phyloP scores from a whole-genome alignment of 2,797 vertebrate genomes.

The Sebastes nivosus region DNA sequence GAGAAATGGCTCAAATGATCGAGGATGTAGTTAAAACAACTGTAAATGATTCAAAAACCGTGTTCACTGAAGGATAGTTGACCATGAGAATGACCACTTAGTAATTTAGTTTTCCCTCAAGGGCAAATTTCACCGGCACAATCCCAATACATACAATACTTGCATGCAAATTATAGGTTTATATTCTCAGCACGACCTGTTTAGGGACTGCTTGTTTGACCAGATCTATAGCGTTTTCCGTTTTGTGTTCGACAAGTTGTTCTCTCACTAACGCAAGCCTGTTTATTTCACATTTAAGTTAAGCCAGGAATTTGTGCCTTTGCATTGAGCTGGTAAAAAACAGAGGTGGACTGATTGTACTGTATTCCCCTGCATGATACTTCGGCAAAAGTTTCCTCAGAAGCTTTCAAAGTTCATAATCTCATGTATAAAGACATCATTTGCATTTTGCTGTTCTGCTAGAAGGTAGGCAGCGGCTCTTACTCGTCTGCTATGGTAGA shows the following conservation, averaged over 20 bases:
- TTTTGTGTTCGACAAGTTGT: background rate
- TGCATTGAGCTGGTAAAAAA: no score
- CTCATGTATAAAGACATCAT: background rate
- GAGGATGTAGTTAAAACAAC: slow-evolving; percentile 8
- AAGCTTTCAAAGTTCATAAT: background rate
- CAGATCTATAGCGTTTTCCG: background rate
- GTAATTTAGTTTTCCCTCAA: slow-evolving; percentile 12
- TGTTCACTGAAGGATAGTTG: slow-evolving; percentile 16
- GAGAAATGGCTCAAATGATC: background rate
- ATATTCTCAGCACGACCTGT: background rate
- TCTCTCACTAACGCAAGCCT: background rate
- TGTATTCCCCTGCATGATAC: no score
- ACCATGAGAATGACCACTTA: slow-evolving; percentile 7
- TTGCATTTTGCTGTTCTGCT: background rate
- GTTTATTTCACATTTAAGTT: no score
- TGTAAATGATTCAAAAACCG: slow-evolving; percentile 28
- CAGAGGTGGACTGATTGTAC: no score
- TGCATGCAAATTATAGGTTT: background rate
- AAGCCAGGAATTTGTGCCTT: no score
- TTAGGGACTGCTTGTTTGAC: background rate
- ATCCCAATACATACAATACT: background rate
- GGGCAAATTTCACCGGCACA: slow-evolving; percentile 1
- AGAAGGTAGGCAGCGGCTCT: background rate
- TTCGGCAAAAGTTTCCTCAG: background rate
- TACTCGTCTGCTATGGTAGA: background rate